Base-by-base conservation (phyloP, 2,797 vertebrate species). In the Loris lydekkerianus region DNA sequence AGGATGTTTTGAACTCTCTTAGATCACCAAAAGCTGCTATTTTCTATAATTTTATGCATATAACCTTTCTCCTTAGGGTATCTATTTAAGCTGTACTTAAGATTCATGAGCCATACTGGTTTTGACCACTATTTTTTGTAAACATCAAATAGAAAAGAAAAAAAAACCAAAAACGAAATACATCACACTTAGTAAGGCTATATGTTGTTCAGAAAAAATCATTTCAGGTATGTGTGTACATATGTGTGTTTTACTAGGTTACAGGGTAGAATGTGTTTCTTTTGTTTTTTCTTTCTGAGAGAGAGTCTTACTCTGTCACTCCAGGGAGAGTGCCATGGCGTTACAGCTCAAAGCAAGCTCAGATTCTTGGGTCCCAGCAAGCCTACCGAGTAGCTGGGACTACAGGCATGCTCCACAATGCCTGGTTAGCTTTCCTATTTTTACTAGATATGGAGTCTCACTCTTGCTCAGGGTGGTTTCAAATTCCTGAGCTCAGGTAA, bases 141-240 rank as follows among this genome's bases (percentile, higher is more conserved):
- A 81, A 81, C n/a, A 90, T 7, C 14, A 70, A 85, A 75, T 11
- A 76, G 18, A 90, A 88, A 25, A 77, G 40, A 93, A 95, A 83
- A 89, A 73, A 34, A 34, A 34, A 34, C 34, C 34, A 34, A 34
- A 93, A 73, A 56, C 43, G 43, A 40, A 89, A 7, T 3, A 75
- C 2, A 78, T 49, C 27, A 84, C 1, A 40, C 13, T 90, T 58
- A 67, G 17, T 81, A 86, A 78, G 69, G 49, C 10, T 80, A 77
- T 61, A 14, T 20, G 67, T 6, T 77, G 10, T 69, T 91, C 58
- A 88, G 72, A 37, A 82, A 94, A 60, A 86, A 58, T n/a, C 81
- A 77, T 72, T 73, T 95, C 40, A 70, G 31, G 23, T 81, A 23
- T 58, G 2, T 78, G 21, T 25, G 2, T 81, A 15, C n/a, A 11